Conservation (phyloP, 37 sponge, comb jelly and placozoan genomes). For the Chondrosia reniformis region DNA sequence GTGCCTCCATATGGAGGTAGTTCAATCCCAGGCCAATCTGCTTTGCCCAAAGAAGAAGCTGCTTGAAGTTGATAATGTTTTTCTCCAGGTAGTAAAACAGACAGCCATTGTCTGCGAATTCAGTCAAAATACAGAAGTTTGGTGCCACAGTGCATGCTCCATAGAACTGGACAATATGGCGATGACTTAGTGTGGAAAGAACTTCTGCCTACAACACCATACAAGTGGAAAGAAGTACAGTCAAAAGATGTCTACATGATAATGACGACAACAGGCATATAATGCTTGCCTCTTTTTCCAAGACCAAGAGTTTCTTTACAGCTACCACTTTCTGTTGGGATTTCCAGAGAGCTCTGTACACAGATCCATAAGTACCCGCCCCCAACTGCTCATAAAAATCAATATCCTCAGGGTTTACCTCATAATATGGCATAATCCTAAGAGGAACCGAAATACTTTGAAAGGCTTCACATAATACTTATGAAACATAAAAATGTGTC, state of each 20-base stretch:
- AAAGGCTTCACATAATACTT: neutral
- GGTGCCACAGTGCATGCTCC: constrained; percentile 71
- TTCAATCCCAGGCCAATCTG: constrained; percentile 87
- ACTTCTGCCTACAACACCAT: constrained; percentile 57
- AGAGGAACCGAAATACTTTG: neutral
- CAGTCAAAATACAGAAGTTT: constrained; percentile 80
- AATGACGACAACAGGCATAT: neutral
- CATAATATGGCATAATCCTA: constrained; percentile 54
- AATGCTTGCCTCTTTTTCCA: constrained; percentile 66
- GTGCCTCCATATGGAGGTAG: constrained; percentile 90
- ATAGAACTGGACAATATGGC: constrained; percentile 90
- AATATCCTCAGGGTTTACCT: constrained; percentile 65
- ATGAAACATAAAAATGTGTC: neutral
- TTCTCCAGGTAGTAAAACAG: constrained; percentile 72
- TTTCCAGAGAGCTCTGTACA: constrained; percentile 76
- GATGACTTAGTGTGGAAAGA: constrained; percentile 75
- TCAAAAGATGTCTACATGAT: neutral
- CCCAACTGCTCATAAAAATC: constrained; percentile 78
- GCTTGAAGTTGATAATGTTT: constrained; percentile 50
- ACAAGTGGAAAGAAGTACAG: neutral
- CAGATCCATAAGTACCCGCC: constrained; percentile 74
- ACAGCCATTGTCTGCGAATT: constrained; percentile 76
- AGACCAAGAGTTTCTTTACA: constrained; percentile 67
- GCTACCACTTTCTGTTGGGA: constrained; percentile 77
- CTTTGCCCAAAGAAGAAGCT: constrained; percentile 80